Evolutionary conservation across 2,113 vertebrate genomes (phyloP).

Genomic region (Mionectes macconnelli): DNA sequence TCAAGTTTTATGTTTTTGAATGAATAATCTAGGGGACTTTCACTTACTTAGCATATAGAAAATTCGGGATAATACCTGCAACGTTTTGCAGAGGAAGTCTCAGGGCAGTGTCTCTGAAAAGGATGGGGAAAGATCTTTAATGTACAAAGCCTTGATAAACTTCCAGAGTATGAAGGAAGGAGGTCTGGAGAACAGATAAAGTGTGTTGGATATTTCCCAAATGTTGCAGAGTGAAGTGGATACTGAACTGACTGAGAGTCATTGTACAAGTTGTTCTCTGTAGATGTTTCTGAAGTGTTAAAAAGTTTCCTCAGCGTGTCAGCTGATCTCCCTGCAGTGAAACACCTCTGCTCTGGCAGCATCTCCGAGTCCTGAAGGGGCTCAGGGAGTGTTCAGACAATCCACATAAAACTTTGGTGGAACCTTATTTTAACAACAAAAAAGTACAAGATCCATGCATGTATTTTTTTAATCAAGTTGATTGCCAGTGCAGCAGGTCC

Average conservation of each 20-base stretch:
- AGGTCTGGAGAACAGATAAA: background rate
- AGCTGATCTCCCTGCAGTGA: background rate
- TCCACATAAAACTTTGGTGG: background rate
- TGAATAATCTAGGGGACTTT: background rate
- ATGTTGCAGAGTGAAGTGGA: background rate
- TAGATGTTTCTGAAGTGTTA: background rate
- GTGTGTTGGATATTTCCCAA: background rate
- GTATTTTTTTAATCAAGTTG: rapidly evolving
- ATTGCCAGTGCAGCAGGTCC: background rate
- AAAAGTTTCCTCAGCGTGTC: background rate
- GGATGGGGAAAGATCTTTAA: background rate
- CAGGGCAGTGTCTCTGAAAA: background rate
- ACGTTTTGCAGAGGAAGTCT: background rate
- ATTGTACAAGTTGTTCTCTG: background rate
- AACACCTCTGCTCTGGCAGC: background rate
- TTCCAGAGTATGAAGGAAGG: background rate
- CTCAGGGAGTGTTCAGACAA: background rate
- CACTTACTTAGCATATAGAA: background rate
- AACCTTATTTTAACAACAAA: background rate
- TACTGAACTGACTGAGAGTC: background rate
- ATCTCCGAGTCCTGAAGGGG: background rate
- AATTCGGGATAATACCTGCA: background rate
- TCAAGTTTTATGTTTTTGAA: background rate
- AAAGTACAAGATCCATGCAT: background rate
- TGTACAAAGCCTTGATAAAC: background rate